Base-by-base conservation (phyloP, 2,113 vertebrate genomes). In the Gadus chalcogrammus region DNA sequence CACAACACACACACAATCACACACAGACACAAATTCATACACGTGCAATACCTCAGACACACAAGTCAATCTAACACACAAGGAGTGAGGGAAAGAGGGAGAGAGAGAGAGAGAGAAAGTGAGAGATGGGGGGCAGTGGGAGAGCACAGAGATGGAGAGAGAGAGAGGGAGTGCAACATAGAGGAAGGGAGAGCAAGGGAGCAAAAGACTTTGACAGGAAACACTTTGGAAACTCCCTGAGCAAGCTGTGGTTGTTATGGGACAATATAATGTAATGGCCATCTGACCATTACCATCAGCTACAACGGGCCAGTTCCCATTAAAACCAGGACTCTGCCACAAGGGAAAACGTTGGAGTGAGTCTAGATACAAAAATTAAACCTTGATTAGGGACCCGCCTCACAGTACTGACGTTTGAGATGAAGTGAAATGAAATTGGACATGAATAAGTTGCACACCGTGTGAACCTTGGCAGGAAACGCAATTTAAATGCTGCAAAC, bases 181-280 rank as follows among this genome's bases (percentile, higher is more conserved):
- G 63, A 65, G 63, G 31, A 12, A 65, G 63, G 31, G 27, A 38
- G 31, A 65, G 27, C 35, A 27, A 42, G 27, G 42, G 27, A 38
- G 13, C 31, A 31, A 65, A 3, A 65, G 1, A 38, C 27, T 38
- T 17, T 35, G 17, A 65, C 35, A 85, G 85, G 70, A 87, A 87
- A 87, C 79, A 70, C 82, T 88, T 83, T 86, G 77, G 84, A 76
- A 64, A 78, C 67, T 81, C 80, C 77, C 64, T 75, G 75, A 73
- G 67, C 65, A 78, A 69, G 82, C 80, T 18, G 38, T 73, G 74
- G 18, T 53, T 60, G 69, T 81, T 79, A 85, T 67, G 71, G 74
- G 71, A 68, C 81, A 82, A 74, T 75, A 78, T 65, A 72, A 42
- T 60, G 35, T 80, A 79, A 84, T 72, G 72, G 72, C 70, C 73